A percentile compares a stretch with the other conserved stretches of the same genome.
These are phyloP conservation scores for Imbricaverruca yamaguchii DNA, from an alignment of 2,888 invertebrate species.

Conservation along the genomic window DNA sequence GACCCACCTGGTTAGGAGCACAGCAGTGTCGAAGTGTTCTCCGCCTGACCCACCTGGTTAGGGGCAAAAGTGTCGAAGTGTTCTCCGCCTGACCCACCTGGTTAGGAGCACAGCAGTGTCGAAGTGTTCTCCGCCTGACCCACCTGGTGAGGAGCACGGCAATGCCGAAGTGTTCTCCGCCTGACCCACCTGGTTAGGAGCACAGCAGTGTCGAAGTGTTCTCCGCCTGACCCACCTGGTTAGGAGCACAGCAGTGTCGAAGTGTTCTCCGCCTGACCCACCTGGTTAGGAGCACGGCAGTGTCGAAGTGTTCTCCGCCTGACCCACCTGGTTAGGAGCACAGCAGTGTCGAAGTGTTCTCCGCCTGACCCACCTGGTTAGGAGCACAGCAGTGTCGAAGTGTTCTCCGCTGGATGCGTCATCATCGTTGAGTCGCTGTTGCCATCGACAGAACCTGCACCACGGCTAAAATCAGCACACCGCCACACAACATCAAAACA, in stretches of 20 bases:
- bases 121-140: not conserved
- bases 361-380: slow-evolving; percentile 57
- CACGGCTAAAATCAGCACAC: too few species aligned
- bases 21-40: slow-evolving; percentile 63
- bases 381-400: slow-evolving; percentile 65
- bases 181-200: too few species aligned
- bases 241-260: not conserved
- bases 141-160: slow-evolving; percentile 71
- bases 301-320: too few species aligned
- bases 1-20: slow-evolving; percentile 63
- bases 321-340: not conserved
- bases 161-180: slow-evolving; percentile 59
- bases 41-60: slow-evolving; percentile 37
- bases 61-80: too few species aligned
- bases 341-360: not conserved
- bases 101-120: not conserved
- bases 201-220: too few species aligned
- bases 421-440: slow-evolving; percentile 50
- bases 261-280: not conserved
- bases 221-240: not conserved
- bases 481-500: too few species aligned
- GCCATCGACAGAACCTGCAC: slow-evolving; percentile 65
- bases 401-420: slow-evolving; percentile 51
- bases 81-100: too few species aligned
- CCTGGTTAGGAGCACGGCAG: too few species aligned